Conservation (phyloP, 2,797 vertebrate species). For the Coregonus suidteri region DNA sequence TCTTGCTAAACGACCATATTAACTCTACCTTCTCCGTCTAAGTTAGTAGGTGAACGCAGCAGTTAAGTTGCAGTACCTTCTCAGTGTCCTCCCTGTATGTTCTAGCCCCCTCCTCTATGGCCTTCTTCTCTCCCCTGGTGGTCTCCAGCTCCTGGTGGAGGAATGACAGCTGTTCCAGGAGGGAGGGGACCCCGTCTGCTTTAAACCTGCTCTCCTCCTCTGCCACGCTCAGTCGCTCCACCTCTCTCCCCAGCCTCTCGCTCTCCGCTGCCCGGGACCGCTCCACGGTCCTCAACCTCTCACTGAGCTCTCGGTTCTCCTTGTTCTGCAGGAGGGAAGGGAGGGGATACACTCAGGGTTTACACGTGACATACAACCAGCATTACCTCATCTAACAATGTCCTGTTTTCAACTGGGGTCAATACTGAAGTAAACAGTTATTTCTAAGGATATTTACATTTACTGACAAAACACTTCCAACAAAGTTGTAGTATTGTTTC, state of each 20-base stretch:
- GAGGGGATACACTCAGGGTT: slow-evolving; percentile 40
- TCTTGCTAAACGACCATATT: too few relatives aligned
- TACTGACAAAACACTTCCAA: slow-evolving; percentile 37
- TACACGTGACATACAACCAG: slow-evolving; percentile 54
- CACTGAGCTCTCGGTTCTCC: slow-evolving; percentile 88
- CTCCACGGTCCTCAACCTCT: slow-evolving; percentile 80
- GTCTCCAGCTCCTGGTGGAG: slow-evolving; percentile 84
- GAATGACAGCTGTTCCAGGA: slow-evolving; percentile 87
- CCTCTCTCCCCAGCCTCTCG: slow-evolving; percentile 80
- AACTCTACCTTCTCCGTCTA: slow-evolving; percentile 6
- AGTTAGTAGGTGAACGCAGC: too few relatives aligned
- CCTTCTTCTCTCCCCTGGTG: slow-evolving; percentile 80
- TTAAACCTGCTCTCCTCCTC: slow-evolving; percentile 83
- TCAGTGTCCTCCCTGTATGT: slow-evolving; percentile 71
- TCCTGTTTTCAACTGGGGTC: background rate
- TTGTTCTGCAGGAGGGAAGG: slow-evolving; percentile 78
- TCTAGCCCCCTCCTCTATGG: slow-evolving; percentile 76
- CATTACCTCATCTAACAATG: background rate
- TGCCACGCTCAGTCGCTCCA: slow-evolving; percentile 79
- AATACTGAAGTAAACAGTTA: background rate
- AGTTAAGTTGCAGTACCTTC: background rate
- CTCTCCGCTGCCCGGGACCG: slow-evolving; percentile 75
- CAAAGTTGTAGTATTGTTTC: slow-evolving; percentile 17
- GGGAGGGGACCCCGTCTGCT: slow-evolving; percentile 74
- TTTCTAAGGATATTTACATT: background rate